These are phyloP conservation scores for Laterallus jamaicensis DNA, from an alignment of 2,113 vertebrate genomes.

Conservation along the genomic window DNA sequence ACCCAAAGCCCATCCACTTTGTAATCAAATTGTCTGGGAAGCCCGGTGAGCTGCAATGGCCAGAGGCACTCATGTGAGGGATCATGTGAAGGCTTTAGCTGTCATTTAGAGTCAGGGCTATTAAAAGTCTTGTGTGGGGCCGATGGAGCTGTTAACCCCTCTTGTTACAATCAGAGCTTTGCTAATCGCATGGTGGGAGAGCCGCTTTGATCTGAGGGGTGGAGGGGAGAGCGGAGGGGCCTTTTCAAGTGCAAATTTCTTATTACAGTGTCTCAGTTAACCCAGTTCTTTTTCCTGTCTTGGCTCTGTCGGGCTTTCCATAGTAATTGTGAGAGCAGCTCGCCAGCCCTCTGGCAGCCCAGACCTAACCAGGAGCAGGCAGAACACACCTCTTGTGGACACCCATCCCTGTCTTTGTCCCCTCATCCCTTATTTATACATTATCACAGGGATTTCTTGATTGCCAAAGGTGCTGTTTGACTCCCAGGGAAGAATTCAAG, in stretches of 20 bases:
- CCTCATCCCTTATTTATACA: background rate
- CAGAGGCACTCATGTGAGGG: constrained; percentile 28
- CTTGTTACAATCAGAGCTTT: constrained; percentile 50
- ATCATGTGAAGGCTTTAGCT: constrained; percentile 39
- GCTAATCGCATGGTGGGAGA: constrained; percentile 56
- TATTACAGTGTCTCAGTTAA: background rate
- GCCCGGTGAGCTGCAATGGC: constrained; percentile 20
- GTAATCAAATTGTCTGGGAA: constrained; percentile 32
- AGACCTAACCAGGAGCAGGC: background rate
- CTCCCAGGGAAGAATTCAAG: background rate
- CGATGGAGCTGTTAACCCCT: constrained; percentile 57
- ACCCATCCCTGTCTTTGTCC: background rate
- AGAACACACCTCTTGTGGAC: background rate
- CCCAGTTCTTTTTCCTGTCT: constrained; percentile 17
- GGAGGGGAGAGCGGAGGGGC: constrained; percentile 15
- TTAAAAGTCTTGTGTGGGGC: constrained; percentile 30
- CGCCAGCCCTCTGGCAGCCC: background rate
- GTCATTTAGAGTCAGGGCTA: constrained; percentile 30
- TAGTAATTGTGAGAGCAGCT: background rate
- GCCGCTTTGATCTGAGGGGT: constrained; percentile 53
- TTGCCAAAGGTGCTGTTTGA: background rate
- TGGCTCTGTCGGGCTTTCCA: background rate
- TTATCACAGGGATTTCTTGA: background rate
- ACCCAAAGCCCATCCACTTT: constrained; percentile 31
- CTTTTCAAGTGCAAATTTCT: constrained; percentile 69